Evolutionary conservation across 2,797 vertebrate genomes (phyloP), one percentile per base, ranked within the genome.

Genomic region (Sebastes diploproa): DNA sequence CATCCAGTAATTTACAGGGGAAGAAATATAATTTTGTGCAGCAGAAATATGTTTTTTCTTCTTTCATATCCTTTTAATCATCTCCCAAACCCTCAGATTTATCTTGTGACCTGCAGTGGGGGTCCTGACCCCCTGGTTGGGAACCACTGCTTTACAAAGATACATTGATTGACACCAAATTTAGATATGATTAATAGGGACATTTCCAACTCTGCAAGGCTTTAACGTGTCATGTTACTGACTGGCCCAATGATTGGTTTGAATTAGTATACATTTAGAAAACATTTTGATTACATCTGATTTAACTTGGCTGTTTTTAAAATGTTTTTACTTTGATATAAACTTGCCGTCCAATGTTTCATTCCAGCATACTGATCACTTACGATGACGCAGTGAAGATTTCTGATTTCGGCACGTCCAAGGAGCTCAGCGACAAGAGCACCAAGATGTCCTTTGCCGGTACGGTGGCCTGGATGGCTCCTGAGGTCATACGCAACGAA

Each of bases 361-460:
- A 30, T 86, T 84, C 69, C 94, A 99, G 98, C 93, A 99, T 99
- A 95, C 94, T 99, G 77, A 99, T 99, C 95, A 99, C 98, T 7
- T 98, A 98, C 0, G 98, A 99, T 1, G 98, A 99, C 14, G 94
- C 98, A 83, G 98, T 99, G 89, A 99, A 99, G 96, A 99, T 99
- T 95, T 99, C 98, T 0, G 98, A 99, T 91, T 99, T 99, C 20
- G 98, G 98, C 83, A 99, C 98, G 1, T 99, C 98, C 81, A 99
- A 99, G 92, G 98, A 99, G 90, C 94, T 99, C 86, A 97, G 95
- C 10, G 98, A 99, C 95, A 99, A 99, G 91, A 99, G 98, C 95
- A 99, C 98, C 90, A 98, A 99, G 95, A 99, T 99, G 98, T 99
- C 98, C 56, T 99, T 99, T 3, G 98, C 98, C 0, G 98, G 98